Conservation (phyloP, 2,888 invertebrate genomes). For the Myopa tessellatipennis region DNA sequence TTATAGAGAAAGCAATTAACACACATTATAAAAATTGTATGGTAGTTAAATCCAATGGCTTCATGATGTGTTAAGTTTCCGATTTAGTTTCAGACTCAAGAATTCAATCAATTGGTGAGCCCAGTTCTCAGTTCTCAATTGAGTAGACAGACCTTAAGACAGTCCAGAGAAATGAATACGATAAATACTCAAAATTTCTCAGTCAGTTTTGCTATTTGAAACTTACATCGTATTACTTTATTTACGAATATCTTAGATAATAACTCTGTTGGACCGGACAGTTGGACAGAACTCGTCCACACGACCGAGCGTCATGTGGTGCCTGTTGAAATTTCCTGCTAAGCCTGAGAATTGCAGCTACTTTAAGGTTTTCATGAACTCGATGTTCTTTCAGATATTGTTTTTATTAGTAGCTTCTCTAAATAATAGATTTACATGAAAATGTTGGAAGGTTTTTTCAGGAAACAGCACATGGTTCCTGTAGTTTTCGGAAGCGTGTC, state of each 20-base stretch:
- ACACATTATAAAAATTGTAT: slow-evolving; percentile 24
- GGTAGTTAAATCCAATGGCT: background rate
- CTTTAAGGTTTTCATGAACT: slow-evolving; percentile 57
- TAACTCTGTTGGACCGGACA: slow-evolving; percentile 55
- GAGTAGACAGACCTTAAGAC: no score
- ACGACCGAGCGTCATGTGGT: slow-evolving; percentile 50
- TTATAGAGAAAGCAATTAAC: slow-evolving; percentile 40
- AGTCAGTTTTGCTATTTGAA: no score
- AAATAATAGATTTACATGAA: background rate
- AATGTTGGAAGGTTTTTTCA: background rate
- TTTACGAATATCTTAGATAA: slow-evolving; percentile 42
- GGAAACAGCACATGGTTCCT: slow-evolving; percentile 14
- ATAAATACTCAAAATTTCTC: no score
- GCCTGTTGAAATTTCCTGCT: slow-evolving; percentile 58
- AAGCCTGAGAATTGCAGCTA: slow-evolving; percentile 52
- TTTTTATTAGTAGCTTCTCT: background rate
- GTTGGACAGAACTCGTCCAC: slow-evolving; percentile 14
- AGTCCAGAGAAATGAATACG: no score
- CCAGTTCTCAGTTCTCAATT: no score
- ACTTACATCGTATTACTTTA: no score
- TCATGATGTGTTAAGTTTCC: background rate
- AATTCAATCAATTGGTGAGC: no score
- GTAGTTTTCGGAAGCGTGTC: slow-evolving; percentile 63
- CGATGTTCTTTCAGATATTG: slow-evolving; percentile 35
- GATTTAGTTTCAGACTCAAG: background rate